Percentiles rank a stretch among this genome's conserved stretches.
Conservation (phyloP, 2,797 vertebrate genomes). For the Macropodus opercularis region DNA sequence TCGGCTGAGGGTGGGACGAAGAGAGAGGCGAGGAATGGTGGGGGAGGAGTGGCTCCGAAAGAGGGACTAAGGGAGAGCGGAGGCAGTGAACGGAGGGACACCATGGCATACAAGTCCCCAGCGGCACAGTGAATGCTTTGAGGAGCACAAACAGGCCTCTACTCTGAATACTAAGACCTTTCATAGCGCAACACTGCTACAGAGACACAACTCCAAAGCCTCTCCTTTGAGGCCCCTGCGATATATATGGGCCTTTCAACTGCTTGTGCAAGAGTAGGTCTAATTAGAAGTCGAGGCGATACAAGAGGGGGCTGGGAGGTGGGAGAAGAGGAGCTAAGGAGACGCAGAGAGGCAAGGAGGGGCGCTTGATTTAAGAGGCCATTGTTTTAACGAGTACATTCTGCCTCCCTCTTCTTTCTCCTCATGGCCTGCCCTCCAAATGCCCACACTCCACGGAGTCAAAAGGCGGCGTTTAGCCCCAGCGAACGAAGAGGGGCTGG, state of each 20-base stretch:
- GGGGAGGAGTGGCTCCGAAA: conserved; percentile 51
- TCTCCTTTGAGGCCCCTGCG: conserved; percentile 68
- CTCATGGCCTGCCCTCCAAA: conserved; percentile 72
- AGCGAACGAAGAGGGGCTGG: conserved; percentile 75
- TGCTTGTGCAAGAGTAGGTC: conserved; percentile 69
- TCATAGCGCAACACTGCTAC: conserved; percentile 67
- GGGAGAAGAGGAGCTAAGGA: conserved; percentile 55
- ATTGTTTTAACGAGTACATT: conserved; percentile 82
- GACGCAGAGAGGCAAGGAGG: conserved; percentile 67
- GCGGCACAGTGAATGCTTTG: conserved; percentile 68
- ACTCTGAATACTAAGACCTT: conserved; percentile 72
- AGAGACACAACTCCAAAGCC: conserved; percentile 69
- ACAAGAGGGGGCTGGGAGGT: conserved; percentile 56
- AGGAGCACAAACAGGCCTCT: conserved; percentile 67
- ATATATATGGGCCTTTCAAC: conserved; percentile 67
- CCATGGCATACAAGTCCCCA: conserved; percentile 64
- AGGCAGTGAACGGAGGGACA: conserved; percentile 47
- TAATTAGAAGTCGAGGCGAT: conserved; percentile 72
- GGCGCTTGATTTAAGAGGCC: conserved; percentile 76
- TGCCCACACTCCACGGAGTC: conserved; percentile 80
- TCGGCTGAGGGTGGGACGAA: conserved; percentile 45
- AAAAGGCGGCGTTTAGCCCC: conserved; percentile 83
- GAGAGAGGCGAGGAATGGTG: conserved; percentile 42
- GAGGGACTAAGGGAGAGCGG: conserved; percentile 37
- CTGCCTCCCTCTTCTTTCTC: conserved; percentile 75